Conservation (phyloP, 2,888 invertebrate genomes). For the Bombyx huttoni region DNA sequence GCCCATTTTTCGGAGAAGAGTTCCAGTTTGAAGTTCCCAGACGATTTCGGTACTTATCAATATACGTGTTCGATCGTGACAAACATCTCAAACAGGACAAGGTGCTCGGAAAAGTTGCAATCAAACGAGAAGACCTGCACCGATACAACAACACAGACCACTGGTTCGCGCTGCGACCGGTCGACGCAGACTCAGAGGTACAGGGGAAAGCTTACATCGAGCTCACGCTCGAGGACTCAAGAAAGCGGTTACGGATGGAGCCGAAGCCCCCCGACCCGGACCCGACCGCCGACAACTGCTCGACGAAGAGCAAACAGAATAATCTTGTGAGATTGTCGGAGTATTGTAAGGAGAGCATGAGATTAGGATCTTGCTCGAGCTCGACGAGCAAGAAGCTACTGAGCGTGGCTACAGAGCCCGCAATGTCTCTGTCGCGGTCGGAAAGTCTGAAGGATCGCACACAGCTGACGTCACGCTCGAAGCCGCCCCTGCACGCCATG, state of each 20-base stretch:
- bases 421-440: constrained; percentile 55
- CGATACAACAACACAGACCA: constrained; percentile 93
- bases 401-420: constrained; percentile 51
- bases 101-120: constrained; percentile 84
- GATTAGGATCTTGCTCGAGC: constrained; percentile 63
- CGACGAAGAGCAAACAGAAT: constrained; percentile 45
- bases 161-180: constrained; percentile 89
- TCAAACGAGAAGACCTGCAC: constrained; percentile 88
- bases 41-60: constrained; percentile 88
- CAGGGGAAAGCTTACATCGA: constrained; percentile 92
- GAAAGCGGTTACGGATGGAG: constrained; percentile 65
- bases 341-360: constrained; percentile 62
- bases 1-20: constrained; percentile 94
- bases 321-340: constrained; percentile 58
- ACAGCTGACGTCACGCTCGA: constrained; percentile 47
- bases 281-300: constrained; percentile 38
- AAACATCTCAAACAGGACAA: constrained; percentile 88
- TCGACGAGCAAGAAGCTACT: constrained; percentile 60
- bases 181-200: constrained; percentile 92
- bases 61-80: constrained; percentile 91
- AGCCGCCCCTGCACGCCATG: constrained; percentile 60
- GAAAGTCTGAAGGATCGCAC: constrained; percentile 63
- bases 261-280: constrained; percentile 62
- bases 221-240: constrained; percentile 77
- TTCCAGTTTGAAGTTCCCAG: constrained; percentile 94